Evolutionary conservation across 2,888 invertebrate genomes (phyloP), one percentile per base, ranked within the genome.

Genomic region (Heliconius ethilla): DNA sequence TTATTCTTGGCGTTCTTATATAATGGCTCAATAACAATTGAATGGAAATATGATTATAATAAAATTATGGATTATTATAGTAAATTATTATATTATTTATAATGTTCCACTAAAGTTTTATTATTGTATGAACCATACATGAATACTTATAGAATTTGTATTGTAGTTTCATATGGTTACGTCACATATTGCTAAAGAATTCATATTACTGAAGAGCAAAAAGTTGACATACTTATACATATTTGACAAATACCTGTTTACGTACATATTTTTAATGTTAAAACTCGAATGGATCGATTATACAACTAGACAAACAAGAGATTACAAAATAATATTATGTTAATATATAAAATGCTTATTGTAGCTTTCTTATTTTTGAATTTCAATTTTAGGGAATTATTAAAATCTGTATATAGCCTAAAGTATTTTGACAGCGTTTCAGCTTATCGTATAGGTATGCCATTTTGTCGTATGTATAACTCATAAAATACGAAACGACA

Each of bases 151-250:
- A 37, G 29, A 51, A 72, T 33, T 11, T 33, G 6, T 72, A 59
- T 72, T 59, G 37, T 15, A 72, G 72, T 29, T 13, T 3, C 55
- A 55, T 70, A 55, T 29, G 33, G n/a, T 72, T 72, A 72, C 37
- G 72, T 72, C 72, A 72, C 15, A 59, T 72, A 37, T 72, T 72
- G 72, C 72, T 15, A 72, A 59, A 72, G 33, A 72, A 59, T 59
- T 15, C 25, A 59, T 59, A 59, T 59, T 72, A 25, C 55, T 13
- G 59, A 72, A 59, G 59, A 55, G 59, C 29, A 59, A 72, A 72
- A 72, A 59, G 59, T 59, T 59, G 72, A 59, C 72, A 72, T n/a
- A 72, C 72, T 72, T 72, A 51, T 33, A 59, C 22, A 51, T 22
- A 33, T 59, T 55, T 75, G 62, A 75, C 62, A 65, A 27, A 75